These are phyloP conservation scores for Phrynocephalus vlangalii DNA, from an alignment of 2,797 vertebrate species.

Conservation along the genomic window DNA sequence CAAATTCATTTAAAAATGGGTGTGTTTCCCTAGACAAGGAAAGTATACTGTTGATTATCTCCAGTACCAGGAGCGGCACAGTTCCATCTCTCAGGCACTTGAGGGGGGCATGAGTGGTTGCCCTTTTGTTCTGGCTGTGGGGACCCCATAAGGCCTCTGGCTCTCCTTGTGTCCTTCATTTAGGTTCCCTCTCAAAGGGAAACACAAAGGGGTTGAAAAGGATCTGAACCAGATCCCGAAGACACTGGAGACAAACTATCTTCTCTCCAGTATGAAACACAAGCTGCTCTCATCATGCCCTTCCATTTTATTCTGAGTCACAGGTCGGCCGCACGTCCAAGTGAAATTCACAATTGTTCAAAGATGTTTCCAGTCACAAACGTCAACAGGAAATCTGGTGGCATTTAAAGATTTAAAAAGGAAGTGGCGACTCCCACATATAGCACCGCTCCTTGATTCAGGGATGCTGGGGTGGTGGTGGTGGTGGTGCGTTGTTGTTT, in stretches of 20 bases:
- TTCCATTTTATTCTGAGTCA: background rate
- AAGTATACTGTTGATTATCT: too few relatives aligned
- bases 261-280: background rate
- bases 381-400: conserved; percentile 17
- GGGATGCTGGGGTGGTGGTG: background rate
- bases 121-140: background rate
- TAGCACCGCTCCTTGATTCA: background rate
- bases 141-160: too few relatives aligned
- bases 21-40: too few relatives aligned
- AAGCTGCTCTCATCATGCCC: background rate
- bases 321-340: conserved; percentile 1
- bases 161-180: background rate
- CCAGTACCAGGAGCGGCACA: too few relatives aligned
- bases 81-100: too few relatives aligned
- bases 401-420: conserved; percentile 7
- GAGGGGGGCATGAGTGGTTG: too few relatives aligned
- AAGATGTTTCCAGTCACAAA: conserved; percentile 15
- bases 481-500: background rate
- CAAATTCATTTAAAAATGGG: too few relatives aligned
- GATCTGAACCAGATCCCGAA: background rate
- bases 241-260: too few relatives aligned
- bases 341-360: background rate
- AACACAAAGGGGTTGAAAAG: too few relatives aligned
- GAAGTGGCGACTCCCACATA: background rate
- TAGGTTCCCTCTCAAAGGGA: background rate